Base-by-base conservation (phyloP, 2,113 vertebrate genomes). In the Corvus hawaiiensis region DNA sequence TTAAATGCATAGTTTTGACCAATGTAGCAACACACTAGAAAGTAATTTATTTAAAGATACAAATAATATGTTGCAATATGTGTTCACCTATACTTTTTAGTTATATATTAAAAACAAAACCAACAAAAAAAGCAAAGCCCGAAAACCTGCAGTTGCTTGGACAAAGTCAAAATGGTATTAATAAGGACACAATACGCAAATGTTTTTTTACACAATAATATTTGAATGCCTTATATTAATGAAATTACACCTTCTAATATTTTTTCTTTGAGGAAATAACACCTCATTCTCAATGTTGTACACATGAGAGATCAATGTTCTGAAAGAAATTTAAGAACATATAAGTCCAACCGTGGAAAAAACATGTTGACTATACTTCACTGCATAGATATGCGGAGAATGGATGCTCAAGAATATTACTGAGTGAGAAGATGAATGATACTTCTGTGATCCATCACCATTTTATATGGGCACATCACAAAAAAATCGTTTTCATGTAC, bases 121-220 rank as follows among this genome's bases (percentile, higher is more conserved):
- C 20, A 61, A 59, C 9, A 14, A 41, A 43, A 69, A 58, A 66
- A n/a, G 0, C 1, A 32, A 79, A 46, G 3, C 4, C 4, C 2
- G 1, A 37, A 79, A 79, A 4, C 1, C 7, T 46, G 1, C 17
- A 43, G 6, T 49, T 87, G 14, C 7, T 61, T 69, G 15, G 7
- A 73, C 5, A 54, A 85, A 86, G 15, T 33, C 18, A 93, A 43
- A 37, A 37, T 10, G 28, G 6, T 13, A 30, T 52, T 48, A 46
- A 18, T 17, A 58, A 44, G 16, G 56, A 33, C 33, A 73, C 9
- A 84, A 69, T n/a, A 49, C 5, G 4, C 12, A 58, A 14, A 14
- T 4, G 2, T 18, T n/a, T 49, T 66, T 61, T 83, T 21, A 24
- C 9, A n/a, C 2, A 30, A 24, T 18, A 43, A n/a, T 63, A 51